Base-by-base conservation (phyloP, 1,140 invertebrate genomes). In the Pogonomyrmex barbatus region DNA sequence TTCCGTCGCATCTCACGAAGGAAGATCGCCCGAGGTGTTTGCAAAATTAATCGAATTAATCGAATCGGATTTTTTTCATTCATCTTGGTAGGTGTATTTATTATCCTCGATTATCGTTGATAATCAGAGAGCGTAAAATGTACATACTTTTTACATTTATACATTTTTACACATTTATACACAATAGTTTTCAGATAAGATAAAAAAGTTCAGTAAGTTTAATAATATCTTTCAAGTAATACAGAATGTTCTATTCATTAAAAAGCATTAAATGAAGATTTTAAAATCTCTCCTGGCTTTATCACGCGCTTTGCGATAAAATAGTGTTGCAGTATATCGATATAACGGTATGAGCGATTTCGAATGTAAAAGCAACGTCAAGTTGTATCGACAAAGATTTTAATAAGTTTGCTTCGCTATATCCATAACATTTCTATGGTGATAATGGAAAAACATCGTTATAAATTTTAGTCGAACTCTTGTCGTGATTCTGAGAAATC, bases 401-500 rank as follows among this genome's bases (percentile, higher is more conserved):
- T 58, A 33, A 77, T 63, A 62, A 77, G 30, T 17, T 30, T 62
- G 39, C 17, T 6, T 39, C 58, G 45, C 14, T 62, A 62, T n/a
- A 77, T 60, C 8, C 12, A 36, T 63, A 63, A 77, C 39, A n/a
- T 36, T 76, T 36, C 17, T 12, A 45, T 33, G 12, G 36, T 14
- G 2, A 77, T 76, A 76, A 76, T 24, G 14, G 10, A 36, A 54
- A 30, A 63, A 14, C 30, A n/a, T 42, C 36, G n/a, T n/a, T 75
- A 42, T 77, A 77, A 77, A 77, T 63, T 77, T 50, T 50, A 36
- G 5, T 77, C 30, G 42, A 50, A 36, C 9, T n/a, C 39, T 5
- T 10, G 65, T 63, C 45, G 33, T 63, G 33, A 65, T 77, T 47
- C 42, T 63, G 75, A 77, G 58, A 63, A 63, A 63, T 62, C 9